Evolutionary conservation across 2,797 vertebrate species (phyloP), one percentile per base, ranked within the genome.

Genomic region (Hylomyscus alleni): DNA sequence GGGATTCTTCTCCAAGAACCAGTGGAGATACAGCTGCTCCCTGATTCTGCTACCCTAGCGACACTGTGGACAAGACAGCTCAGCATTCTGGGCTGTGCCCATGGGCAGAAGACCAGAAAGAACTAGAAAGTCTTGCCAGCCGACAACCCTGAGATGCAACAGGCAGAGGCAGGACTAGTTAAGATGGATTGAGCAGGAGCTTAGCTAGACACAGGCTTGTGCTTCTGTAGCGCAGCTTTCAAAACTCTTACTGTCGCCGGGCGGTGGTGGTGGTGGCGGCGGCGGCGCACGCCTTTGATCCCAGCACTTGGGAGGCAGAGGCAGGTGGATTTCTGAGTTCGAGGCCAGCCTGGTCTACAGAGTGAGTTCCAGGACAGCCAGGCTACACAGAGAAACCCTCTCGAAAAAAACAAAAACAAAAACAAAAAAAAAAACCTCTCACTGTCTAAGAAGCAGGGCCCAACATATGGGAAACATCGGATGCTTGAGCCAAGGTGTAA

Each of bases 121-220:
- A 82, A 81, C 26, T 47, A 76, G 78, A 88, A 94, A 93, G 87
- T 34, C 83, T 34, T 89, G 40, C 22, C 26, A 52, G 58, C 14
- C 1, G 10, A 0, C 17, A 31, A 0, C 14, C 65, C 22, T 29
- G 19, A 77, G 47, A 75, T 77, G n/a, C 2, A n/a, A 54, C n/a
- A 62, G 69, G 8, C 34, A 26, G 54, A 44, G 73, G 11, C 4
- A 40, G 47, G 26, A 50, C 4, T 14, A 10, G 12, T 40, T 56
- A 58, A 47, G 56, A 72, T 22, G 78, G 60, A 52, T 44, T 50
- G 67, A 82, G 13, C 22, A 34, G 40, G 13, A 58, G 14, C 85
- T 92, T 37, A 31, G 54, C 1, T 52, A 31, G 75, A 95, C 72
- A 75, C 37, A 89, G 77, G 26, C 73, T 50, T 40, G 58, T 29